Evolutionary conservation across 1,140 invertebrate species (phyloP), one percentile per base, ranked within the genome.

Genomic region (Zaprionus camerounensis): DNA sequence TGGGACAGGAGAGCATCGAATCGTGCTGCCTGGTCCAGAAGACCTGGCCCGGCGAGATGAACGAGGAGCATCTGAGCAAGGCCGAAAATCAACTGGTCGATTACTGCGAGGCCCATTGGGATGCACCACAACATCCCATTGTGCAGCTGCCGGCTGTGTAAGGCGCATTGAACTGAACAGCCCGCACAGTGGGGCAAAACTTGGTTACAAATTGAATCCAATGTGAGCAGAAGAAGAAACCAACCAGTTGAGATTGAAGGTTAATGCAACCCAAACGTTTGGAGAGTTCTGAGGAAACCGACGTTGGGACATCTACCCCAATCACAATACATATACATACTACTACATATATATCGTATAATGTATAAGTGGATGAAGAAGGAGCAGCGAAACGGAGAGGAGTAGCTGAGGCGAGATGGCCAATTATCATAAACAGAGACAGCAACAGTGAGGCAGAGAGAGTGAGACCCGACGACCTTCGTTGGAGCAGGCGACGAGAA

Each of bases 131-230:
- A 49, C 92, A 93, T 51, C 94, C 94, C 66, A 93, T 94, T 69
- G 94, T 94, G 57, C 94, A 94, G 86, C 77, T 95, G 62, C 94
- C 94, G 22, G 94, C 94, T 69, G 93, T 94, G 93, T 94, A 94
- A 93, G 76, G 26, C 15, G 36, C 51, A 66, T 22, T 65, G 41
- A 78, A 85, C 75, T 85, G 81, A 78, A 87, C 76, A 78, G 76
- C 82, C 85, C 73, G 34, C 56, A 88, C 80, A 87, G 80, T 82
- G 71, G 85, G 84, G 81, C 84, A 79, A 72, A 57, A 71, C 57
- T 34, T 76, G 75, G 68, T 71, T 80, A 58, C 62, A 84, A 79
- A 63, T 64, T 38, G 36, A 56, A 61, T 63, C 12, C 46, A 71
- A 72, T 46, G 28, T 62, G 70, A 34, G 31, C 9, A 34, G 9